Base-by-base conservation (phyloP, 2,888 invertebrate species). In the Pseudoips prasinana region DNA sequence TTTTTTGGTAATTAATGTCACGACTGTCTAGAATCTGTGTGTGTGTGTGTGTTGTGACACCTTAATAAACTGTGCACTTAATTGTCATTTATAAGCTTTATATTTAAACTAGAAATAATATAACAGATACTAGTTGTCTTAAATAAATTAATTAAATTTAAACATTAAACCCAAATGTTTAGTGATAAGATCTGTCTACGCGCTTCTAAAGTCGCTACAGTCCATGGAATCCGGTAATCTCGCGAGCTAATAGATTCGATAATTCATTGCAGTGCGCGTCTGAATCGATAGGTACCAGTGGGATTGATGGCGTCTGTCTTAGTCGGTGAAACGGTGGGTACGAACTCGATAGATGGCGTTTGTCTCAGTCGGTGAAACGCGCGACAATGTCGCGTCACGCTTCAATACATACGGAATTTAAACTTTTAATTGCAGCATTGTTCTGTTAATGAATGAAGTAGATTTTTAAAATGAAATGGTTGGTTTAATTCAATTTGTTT, bases 181-280 rank as follows among this genome's bases (percentile, higher is more conserved):
- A n/a, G n/a, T n/a, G n/a, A n/a, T n/a, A n/a, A 14, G 14, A 5
- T 47, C 39, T 51, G 49, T 73, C 72, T 76, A 65, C 22, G 31
- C 29, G 29, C 62, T 55, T 18, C 9, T 35, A 51, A 7, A 37
- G 56, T 59, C 58, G 33, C 35, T 41, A 25, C 37, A 39, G 39
- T 54, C 56, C 57, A 55, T 68, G 78, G 84, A 81, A 81, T 85
- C 70, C 74, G 64, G 80, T 77, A 83, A 82, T 82, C 81, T 79
- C 74, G 77, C 68, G 73, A 82, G 80, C 74, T 87, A 85, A 87
- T 87, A 85, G 84, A 85, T 82, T 75, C 80, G 76, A 86, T 86
- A 84, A 86, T 80, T 86, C 79, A 85, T 85, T 75, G 73, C 66
- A 72, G 73, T 70, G 72, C 69, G 64, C 68, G 63, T 68, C 72